Evolutionary conservation across 2,888 invertebrate genomes (phyloP).

Genomic region (Drosophila parthenogenetica): DNA sequence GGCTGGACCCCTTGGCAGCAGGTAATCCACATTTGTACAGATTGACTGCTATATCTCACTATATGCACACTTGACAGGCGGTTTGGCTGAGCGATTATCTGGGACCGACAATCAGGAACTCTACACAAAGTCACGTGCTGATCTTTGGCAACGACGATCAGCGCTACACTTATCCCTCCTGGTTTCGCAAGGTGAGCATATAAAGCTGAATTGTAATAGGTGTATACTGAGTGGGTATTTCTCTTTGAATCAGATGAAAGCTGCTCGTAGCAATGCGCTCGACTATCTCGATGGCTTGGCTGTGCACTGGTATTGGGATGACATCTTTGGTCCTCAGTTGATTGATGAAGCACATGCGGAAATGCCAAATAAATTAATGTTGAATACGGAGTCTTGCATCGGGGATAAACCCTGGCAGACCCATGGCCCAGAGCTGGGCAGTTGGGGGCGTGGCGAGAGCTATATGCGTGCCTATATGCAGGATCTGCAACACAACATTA

Average conservation of each 20-base stretch:
- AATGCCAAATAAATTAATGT: slow-evolving; percentile 90
- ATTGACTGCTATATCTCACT: background rate
- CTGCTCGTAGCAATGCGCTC: slow-evolving; percentile 86
- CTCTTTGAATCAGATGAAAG: slow-evolving; percentile 85
- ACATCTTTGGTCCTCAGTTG: slow-evolving; percentile 86
- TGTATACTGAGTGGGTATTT: too few relatives aligned
- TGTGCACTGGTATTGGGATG: slow-evolving; percentile 94
- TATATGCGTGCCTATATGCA: slow-evolving; percentile 90
- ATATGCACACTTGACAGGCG: slow-evolving; percentile 84
- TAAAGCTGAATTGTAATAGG: too few relatives aligned
- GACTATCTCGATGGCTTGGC: slow-evolving; percentile 91
- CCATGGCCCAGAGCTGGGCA: slow-evolving; percentile 89
- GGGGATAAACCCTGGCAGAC: slow-evolving; percentile 87
- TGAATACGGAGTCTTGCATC: slow-evolving; percentile 93
- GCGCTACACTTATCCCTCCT: slow-evolving; percentile 88
- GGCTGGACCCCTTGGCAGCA: slow-evolving; percentile 90
- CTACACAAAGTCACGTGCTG: slow-evolving; percentile 87
- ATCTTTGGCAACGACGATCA: slow-evolving; percentile 93
- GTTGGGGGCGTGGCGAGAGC: slow-evolving; percentile 90
- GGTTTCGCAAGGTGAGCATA: slow-evolving; percentile 87
- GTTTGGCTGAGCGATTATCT: slow-evolving; percentile 90
- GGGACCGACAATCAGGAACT: slow-evolving; percentile 89
- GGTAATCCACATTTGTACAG: slow-evolving; percentile 71
- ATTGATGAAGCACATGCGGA: slow-evolving; percentile 87
- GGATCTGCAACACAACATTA: slow-evolving; percentile 91